A percentile compares a stretch with the other conserved stretches of the same genome.
Conservation (phyloP, 1,140 invertebrate species). For the Wiebesia pumilae region DNA sequence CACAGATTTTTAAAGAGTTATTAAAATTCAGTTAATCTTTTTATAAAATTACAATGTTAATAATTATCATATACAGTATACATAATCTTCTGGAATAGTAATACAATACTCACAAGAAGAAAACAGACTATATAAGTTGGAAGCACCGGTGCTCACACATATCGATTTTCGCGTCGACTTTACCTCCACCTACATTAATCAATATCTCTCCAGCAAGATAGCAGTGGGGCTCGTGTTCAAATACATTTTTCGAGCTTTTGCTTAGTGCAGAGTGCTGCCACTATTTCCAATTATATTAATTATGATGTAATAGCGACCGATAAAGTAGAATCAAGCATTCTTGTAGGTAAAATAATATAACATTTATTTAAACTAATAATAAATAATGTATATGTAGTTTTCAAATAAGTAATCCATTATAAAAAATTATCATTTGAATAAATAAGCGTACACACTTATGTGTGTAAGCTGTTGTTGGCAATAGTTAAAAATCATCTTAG, state of each 20-base stretch:
- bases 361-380: no score
- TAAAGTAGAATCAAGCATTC: slow-evolving; percentile 22
- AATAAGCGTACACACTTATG: no score
- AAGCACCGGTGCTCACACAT: slow-evolving; percentile 60
- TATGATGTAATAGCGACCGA: neutral
- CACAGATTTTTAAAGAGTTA: neutral
- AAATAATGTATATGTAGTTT: no score
- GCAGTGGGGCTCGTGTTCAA: slow-evolving; percentile 1
- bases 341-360: no score
- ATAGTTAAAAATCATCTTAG: no score
- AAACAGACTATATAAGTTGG: slow-evolving; percentile 38
- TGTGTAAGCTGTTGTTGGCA: no score
- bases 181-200: slow-evolving; percentile 71
- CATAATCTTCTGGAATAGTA: neutral
- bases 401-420: no score
- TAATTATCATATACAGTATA: neutral
- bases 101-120: slow-evolving; percentile 13
- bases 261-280: slow-evolving; percentile 61
- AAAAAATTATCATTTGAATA: no score
- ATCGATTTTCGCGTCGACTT: slow-evolving; percentile 72
- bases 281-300: slow-evolving; percentile 22
- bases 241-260: neutral
- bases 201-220: slow-evolving; percentile 58
- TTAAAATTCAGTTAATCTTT: neutral
- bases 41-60: neutral